Evolutionary conservation across 2,888 invertebrate genomes (phyloP).

Genomic region (Opisthograptis luteolata): DNA sequence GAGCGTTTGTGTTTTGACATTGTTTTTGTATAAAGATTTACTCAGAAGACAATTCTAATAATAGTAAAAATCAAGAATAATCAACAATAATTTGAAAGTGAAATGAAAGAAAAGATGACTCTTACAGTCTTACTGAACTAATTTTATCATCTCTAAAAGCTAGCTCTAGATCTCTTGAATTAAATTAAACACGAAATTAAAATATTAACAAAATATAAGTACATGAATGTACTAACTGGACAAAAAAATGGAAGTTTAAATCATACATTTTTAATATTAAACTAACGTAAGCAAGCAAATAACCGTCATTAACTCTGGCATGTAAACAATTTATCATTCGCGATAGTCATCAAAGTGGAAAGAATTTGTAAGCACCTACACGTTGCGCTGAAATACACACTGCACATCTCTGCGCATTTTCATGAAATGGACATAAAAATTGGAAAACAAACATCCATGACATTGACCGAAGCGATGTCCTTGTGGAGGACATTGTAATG

Average conservation of each 20-base stretch:
- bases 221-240: background rate
- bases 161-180: too few species aligned
- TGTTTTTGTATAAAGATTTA: too few species aligned
- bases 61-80: too few species aligned
- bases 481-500: conserved; percentile 52
- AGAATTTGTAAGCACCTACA: conserved; percentile 11
- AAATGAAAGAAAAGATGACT: too few species aligned
- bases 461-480: conserved; percentile 63
- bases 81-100: too few species aligned
- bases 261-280: conserved; percentile 9
- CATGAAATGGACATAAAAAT: conserved; percentile 40
- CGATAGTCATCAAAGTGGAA: conserved; percentile 28
- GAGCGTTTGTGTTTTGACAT: background rate
- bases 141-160: too few species aligned
- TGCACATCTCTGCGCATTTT: conserved; percentile 38
- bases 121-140: too few species aligned
- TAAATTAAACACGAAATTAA: too few species aligned
- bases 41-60: too few species aligned
- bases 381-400: conserved; percentile 23
- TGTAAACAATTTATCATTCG: conserved; percentile 27
- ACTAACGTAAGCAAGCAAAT: conserved; percentile 17
- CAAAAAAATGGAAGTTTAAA: background rate
- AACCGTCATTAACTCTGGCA: conserved; percentile 19
- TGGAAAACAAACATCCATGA: conserved; percentile 56
- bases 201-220: too few species aligned